These are phyloP conservation scores for Terebella lapidaria DNA, from an alignment of 2,888 invertebrate genomes.

Conservation along the genomic window DNA sequence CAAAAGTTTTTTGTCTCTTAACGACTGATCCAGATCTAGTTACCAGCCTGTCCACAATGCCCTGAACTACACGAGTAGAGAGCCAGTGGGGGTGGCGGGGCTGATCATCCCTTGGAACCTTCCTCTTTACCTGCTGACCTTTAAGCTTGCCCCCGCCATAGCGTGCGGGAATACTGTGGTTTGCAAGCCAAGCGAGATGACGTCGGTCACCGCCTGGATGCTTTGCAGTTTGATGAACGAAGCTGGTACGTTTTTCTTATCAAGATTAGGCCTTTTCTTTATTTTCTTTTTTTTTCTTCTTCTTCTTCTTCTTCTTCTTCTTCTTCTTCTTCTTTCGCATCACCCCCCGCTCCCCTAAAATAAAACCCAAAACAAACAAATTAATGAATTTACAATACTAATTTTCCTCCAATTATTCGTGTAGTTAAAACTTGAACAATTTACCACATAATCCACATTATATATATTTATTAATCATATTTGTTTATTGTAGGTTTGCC, in stretches of 20 bases:
- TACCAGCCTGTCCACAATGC: background rate
- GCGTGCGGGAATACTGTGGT: conserved; percentile 57
- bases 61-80: conserved; percentile 42
- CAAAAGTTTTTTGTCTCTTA: too few relatives aligned
- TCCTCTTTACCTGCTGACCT: conserved; percentile 59
- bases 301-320: too few relatives aligned
- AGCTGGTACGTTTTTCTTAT: conserved; percentile 49
- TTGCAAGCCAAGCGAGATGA: conserved; percentile 60
- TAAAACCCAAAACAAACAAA: too few relatives aligned
- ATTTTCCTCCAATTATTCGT: too few relatives aligned
- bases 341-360: too few relatives aligned
- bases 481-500: conserved; percentile 22
- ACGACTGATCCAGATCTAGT: background rate
- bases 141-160: conserved; percentile 58
- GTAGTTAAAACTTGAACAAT: too few relatives aligned
- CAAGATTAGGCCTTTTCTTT: too few relatives aligned
- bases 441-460: too few relatives aligned
- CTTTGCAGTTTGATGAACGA: conserved; percentile 55
- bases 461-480: too few relatives aligned
- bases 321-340: too few relatives aligned
- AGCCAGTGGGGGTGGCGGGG: conserved; percentile 58
- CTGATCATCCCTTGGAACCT: conserved; percentile 61
- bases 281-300: too few relatives aligned
- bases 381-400: too few relatives aligned
- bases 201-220: conserved; percentile 58